These are phyloP conservation scores for Oceanites oceanicus DNA, from an alignment of 2,113 vertebrate genomes.

Conservation along the genomic window DNA sequence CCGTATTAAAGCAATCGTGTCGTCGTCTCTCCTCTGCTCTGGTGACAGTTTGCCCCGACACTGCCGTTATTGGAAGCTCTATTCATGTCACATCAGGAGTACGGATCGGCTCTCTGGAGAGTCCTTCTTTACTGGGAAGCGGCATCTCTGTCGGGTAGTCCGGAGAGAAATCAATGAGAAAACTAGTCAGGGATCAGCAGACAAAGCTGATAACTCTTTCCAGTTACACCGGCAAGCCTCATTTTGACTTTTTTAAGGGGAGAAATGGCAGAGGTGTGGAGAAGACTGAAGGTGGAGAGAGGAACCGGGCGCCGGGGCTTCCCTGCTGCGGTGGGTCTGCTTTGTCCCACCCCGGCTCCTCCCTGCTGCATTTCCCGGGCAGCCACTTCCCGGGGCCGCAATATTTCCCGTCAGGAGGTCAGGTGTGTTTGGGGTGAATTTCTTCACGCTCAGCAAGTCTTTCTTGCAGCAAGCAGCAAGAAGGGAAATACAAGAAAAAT, in stretches of 20 bases:
- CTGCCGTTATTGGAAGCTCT: not conserved
- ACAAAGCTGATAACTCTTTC: not conserved
- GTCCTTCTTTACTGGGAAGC: conserved; percentile 13
- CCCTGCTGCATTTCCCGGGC: not conserved
- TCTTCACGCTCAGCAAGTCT: not conserved
- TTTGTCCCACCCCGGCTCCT: not conserved
- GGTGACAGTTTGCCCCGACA: not conserved
- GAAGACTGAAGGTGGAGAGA: not conserved
- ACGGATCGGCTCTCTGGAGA: conserved; percentile 14
- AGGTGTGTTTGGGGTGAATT: not conserved
- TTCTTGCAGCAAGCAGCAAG: not conserved
- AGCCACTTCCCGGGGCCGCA: not conserved
- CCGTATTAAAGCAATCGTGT: not conserved
- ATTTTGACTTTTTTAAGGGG: not conserved
- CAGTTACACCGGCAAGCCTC: not conserved
- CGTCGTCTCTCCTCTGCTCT: not conserved
- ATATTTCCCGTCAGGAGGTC: not conserved
- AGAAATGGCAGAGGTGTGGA: not conserved
- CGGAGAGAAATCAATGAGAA: conserved; percentile 5
- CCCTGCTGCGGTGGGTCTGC: not conserved
- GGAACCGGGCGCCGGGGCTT: accelerated
- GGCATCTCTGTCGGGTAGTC: conserved; percentile 5
- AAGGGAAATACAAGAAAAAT: not conserved
- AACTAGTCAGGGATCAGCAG: not conserved
- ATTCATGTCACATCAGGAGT: not conserved